These are phyloP conservation scores for Reinhardtius hippoglossoides DNA, from an alignment of 2,113 vertebrate genomes.

Conservation along the genomic window DNA sequence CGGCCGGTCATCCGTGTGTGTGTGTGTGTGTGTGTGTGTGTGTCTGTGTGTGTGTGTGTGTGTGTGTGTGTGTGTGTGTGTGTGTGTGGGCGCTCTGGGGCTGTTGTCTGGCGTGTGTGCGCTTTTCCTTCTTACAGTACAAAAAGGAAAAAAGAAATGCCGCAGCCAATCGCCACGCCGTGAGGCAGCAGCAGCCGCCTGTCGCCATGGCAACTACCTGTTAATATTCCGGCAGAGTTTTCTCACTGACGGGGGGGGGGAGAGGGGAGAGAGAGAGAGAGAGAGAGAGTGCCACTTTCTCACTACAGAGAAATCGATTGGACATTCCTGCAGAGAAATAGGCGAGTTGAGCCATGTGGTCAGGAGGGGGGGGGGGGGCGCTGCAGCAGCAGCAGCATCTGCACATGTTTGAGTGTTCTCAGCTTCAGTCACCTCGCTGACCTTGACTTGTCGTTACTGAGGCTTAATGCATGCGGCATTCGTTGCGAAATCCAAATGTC, in stretches of 20 bases:
- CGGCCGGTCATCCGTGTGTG: neutral
- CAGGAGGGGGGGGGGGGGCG: too few species aligned
- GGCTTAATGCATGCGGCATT: neutral
- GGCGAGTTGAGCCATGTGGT: slow-evolving; percentile 9
- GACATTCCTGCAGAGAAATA: slow-evolving; percentile 73
- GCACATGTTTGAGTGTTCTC: neutral
- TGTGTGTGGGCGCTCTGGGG: slow-evolving; percentile 13
- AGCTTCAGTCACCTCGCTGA: slow-evolving; percentile 18
- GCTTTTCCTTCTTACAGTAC: slow-evolving; percentile 46
- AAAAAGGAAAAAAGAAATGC: neutral
- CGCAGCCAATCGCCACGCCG: slow-evolving; percentile 60
- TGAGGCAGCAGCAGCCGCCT: slow-evolving; percentile 73
- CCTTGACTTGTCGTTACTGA: slow-evolving; percentile 20
- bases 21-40: too few species aligned
- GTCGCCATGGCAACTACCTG: slow-evolving; percentile 83
- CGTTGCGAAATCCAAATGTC: too few species aligned
- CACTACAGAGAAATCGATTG: slow-evolving; percentile 71
- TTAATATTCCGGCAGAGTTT: slow-evolving; percentile 83
- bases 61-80: too few species aligned
- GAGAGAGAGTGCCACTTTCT: slow-evolving; percentile 38
- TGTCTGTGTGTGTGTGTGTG: too few species aligned
- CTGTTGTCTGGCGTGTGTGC: slow-evolving; percentile 19
- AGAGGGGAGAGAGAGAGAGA: too few species aligned
- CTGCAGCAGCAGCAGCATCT: slow-evolving; percentile 3
- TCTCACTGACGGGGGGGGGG: slow-evolving; percentile 23